Base-by-base conservation (phyloP, 1,140 invertebrate genomes). In the Plectus sambesii region DNA sequence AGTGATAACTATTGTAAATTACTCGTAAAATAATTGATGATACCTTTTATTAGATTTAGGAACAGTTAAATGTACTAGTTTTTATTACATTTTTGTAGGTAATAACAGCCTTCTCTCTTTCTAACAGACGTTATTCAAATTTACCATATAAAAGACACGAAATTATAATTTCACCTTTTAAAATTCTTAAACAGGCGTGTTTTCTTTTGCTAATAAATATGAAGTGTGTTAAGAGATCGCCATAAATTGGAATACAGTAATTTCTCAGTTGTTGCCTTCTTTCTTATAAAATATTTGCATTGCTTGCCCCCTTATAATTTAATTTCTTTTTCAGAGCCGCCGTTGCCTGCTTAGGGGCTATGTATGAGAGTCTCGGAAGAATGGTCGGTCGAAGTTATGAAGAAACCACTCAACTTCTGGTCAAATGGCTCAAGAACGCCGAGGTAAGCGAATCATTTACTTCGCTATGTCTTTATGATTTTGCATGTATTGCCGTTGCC, bases 371-470 rank as follows among this genome's bases (percentile, higher is more conserved):
- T 70, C 74, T 98, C 6, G 92, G 93, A 1, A 74, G 93, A 54
- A 94, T 97, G 88, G 96, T 94, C 81, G 93, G 92, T 0, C 76
- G 90, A 53, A 93, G 88, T 0, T 97, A 94, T 69, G 92, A 98
- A 69, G 92, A 98, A 68, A 96, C 92, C 2, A 86, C 96, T 8
- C 81, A 85, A 57, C 83, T 90, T 44, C 74, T 97, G 5, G 81
- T 92, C 38, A 86, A 88, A 56, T 87, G 85, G 3, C 73, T 96
- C 38, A 81, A 85, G 62, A 93, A 83, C 73, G 86, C 87, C 3
- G 93, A 98, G 68, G 75, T 77, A 61, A 54, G 49, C 30, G 33
- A 8, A 38, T 9, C 19, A 29, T 2, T 3, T 9, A 15, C 38
- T 35, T 25, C 9, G 22, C 36, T 8, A 20, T 48, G 23, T 3